Evolutionary conservation across 2,113 vertebrate genomes (phyloP), one percentile per base, ranked within the genome.

Genomic region (Epinephelus lanceolatus): DNA sequence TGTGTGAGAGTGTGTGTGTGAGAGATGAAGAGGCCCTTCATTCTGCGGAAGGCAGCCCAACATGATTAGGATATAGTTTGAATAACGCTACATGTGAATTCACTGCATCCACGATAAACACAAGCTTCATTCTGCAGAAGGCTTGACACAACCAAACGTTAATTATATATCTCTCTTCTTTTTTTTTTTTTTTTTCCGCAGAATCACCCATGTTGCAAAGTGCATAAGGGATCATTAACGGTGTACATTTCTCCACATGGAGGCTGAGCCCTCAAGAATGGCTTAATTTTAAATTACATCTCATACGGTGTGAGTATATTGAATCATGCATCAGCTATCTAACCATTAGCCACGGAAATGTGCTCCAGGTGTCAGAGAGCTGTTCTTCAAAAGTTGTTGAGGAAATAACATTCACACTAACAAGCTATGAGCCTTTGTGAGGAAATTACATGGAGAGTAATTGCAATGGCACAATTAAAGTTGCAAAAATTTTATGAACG

Each of bases 51-150:
- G 69, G 57, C 21, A 25, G 23, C 0, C 4, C 12, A 47, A 57
- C 23, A 88, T 73, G 66, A 73, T 70, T 65, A 81, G 42, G 25
- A 59, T 42, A 82, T 66, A 62, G 75, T 70, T 76, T 80, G 53
- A 79, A 62, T 73, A 79, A 5, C 0, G 0, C 2, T 2, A 2
- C 7, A 1, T 42, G 30, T 60, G 18, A 42, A 80, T 27, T 75
- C 52, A 47, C 23, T 57, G 57, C 69, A 53, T 71, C 68, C 21
- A 27, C 4, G 1, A 47, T 60, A 14, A 49, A 56, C 67, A 33
- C 2, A 0, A 15, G 42, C 13, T 30, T 55, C 0, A 2, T 6
- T 55, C 51, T 40, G 56, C 42, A 63, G 47, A 63, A 14, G 6
- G 11, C 27, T 57, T 62, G 59, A 62, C 8, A 3, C 40, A 14